These are phyloP conservation scores for Tauraco hartlaubi DNA, from an alignment of 2,797 vertebrate species.

Conservation along the genomic window DNA sequence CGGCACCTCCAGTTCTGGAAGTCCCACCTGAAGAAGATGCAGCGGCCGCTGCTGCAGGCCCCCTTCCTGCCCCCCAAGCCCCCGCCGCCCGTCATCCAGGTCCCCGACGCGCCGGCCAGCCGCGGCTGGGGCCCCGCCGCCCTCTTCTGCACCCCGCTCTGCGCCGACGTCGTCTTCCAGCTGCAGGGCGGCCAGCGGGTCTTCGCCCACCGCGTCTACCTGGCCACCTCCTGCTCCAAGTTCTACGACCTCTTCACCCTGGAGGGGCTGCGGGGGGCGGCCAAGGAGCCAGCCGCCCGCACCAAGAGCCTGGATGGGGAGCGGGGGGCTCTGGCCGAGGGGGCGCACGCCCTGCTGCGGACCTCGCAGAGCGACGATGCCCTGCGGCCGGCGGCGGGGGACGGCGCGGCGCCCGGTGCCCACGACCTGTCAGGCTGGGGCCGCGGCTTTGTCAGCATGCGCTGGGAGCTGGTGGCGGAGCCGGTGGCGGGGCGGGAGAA, in stretches of 20 bases:
- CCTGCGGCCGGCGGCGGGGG: slow-evolving; percentile 68
- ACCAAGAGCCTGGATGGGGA: slow-evolving; percentile 87
- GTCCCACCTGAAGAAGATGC: slow-evolving; percentile 91
- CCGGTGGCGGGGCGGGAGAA: slow-evolving; percentile 82
- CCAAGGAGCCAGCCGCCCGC: slow-evolving; percentile 85
- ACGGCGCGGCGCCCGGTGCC: background rate
- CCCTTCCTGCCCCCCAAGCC: slow-evolving; percentile 91
- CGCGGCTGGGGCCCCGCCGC: slow-evolving; percentile 82
- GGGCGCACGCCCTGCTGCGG: slow-evolving; percentile 77
- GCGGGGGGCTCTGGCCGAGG: slow-evolving; percentile 74
- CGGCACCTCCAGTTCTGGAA: slow-evolving; percentile 96
- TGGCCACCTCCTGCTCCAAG: slow-evolving; percentile 92
- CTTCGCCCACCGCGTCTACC: slow-evolving; percentile 91
- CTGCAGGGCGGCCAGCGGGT: slow-evolving; percentile 85
- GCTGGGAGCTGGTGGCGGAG: slow-evolving; percentile 85
- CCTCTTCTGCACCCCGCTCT: slow-evolving; percentile 87
- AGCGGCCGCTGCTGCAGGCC: slow-evolving; percentile 89
- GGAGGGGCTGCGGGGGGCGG: slow-evolving; percentile 68
- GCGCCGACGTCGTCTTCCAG: slow-evolving; percentile 89
- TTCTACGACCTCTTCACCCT: slow-evolving; percentile 92
- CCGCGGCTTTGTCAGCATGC: slow-evolving; percentile 86
- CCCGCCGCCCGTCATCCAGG: slow-evolving; percentile 87
- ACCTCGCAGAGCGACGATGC: slow-evolving; percentile 86
- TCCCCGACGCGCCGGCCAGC: slow-evolving; percentile 83
- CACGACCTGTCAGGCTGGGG: slow-evolving; percentile 86